Conservation (phyloP, 2,113 vertebrate genomes). For the Collichthys lucidus region DNA sequence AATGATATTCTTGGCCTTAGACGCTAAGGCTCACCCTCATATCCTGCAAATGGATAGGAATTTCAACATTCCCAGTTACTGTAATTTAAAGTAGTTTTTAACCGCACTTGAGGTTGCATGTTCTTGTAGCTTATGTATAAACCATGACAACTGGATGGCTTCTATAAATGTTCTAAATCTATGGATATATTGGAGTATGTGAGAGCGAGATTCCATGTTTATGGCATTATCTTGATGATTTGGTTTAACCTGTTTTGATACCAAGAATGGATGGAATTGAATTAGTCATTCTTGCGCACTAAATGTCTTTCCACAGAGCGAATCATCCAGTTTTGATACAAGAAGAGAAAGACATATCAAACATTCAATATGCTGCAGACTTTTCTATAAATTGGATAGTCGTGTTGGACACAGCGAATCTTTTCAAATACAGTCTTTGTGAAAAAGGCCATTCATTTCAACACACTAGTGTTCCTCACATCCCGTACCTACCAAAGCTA, state of each 20-base stretch:
- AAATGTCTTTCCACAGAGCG: constrained; percentile 81
- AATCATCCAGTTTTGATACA: constrained; percentile 82
- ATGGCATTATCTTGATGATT: constrained; percentile 68
- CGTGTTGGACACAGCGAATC: constrained; percentile 83
- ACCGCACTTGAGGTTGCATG: constrained; percentile 83
- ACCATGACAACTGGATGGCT: constrained; percentile 82
- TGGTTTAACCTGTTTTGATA: constrained; percentile 82
- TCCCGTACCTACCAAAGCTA: constrained; percentile 88
- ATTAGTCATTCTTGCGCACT: constrained; percentile 78
- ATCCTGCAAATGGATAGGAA: constrained; percentile 83
- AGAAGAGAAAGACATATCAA: constrained; percentile 86
- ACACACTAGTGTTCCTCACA: constrained; percentile 81
- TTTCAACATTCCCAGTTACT: constrained; percentile 91
- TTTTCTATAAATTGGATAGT: constrained; percentile 86
- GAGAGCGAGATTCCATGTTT: constrained; percentile 59
- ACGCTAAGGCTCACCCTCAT: constrained; percentile 80
- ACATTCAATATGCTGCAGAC: constrained; percentile 91
- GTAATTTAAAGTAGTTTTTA: constrained; percentile 77
- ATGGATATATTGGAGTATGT: constrained; percentile 78
- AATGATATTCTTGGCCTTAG: constrained; percentile 87
- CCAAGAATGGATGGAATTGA: constrained; percentile 70
- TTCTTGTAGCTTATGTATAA: constrained; percentile 83
- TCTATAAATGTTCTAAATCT: constrained; percentile 79
- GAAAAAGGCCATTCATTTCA: constrained; percentile 76
- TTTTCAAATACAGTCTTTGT: constrained; percentile 82